phyloP scores from a whole-genome alignment of 2,113 vertebrate genomes.

The Strix uralensis region DNA sequence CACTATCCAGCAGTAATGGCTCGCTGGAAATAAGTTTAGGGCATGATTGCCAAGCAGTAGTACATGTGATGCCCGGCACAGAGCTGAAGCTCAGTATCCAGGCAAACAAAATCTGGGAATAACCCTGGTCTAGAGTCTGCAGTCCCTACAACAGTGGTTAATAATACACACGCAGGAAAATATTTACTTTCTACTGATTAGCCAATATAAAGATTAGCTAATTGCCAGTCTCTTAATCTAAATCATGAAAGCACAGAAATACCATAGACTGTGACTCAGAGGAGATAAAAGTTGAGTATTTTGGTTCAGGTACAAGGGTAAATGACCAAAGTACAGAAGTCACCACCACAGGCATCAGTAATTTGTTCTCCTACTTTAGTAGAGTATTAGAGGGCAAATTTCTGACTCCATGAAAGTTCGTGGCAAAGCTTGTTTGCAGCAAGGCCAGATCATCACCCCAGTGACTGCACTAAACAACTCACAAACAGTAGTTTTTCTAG shows the following conservation, averaged over 20 bases:
- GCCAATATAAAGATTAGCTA: background rate
- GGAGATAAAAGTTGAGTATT: background rate
- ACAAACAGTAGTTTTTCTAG: background rate
- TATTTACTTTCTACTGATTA: background rate
- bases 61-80: fast-evolving
- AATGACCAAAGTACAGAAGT: background rate
- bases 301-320: background rate
- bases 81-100: background rate
- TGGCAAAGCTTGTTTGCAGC: background rate
- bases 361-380: background rate
- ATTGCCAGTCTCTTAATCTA: background rate
- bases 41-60: background rate
- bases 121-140: background rate
- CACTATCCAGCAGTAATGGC: background rate
- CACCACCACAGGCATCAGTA: background rate
- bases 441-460: background rate
- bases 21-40: background rate
- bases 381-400: background rate
- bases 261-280: background rate
- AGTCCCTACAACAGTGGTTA: background rate
- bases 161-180: background rate
- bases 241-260: background rate
- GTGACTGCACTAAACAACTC: background rate
- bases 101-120: background rate
- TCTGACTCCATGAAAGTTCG: background rate